These are phyloP conservation scores for Abramis brama DNA, from an alignment of 2,113 vertebrate species.

Conservation along the genomic window DNA sequence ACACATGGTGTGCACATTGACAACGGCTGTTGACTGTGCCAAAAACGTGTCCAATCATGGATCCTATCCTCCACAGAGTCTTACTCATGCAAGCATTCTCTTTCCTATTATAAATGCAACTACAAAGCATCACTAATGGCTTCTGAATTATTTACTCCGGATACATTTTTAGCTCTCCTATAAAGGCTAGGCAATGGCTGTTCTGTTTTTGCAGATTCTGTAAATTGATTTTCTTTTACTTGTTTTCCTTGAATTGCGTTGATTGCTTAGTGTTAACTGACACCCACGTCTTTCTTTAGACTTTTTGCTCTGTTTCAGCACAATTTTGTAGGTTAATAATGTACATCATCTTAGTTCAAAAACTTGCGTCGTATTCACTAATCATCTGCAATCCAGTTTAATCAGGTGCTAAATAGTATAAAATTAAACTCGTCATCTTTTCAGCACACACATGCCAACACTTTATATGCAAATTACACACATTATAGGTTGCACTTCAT, in stretches of 20 bases:
- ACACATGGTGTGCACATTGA: conserved; percentile 66
- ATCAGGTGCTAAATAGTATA: conserved; percentile 8
- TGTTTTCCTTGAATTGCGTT: conserved; percentile 9
- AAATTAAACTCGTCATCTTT: not conserved
- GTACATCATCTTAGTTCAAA: not conserved
- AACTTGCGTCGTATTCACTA: not conserved
- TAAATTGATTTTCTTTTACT: conserved; percentile 33
- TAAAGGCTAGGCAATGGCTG: conserved; percentile 26
- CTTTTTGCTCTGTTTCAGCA: not conserved
- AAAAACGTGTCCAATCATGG: conserved; percentile 45
- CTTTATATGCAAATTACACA: not conserved
- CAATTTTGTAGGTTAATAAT: not conserved
- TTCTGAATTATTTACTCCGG: conserved; percentile 55
- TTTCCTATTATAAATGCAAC: conserved; percentile 41
- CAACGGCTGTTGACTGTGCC: conserved; percentile 51
- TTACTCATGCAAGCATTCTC: conserved; percentile 36
- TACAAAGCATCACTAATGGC: conserved; percentile 47
- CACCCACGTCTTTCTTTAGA: not conserved
- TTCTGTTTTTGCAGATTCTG: conserved; percentile 17
- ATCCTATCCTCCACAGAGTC: conserved; percentile 47
- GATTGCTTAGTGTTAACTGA: not conserved
- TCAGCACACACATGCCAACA: not conserved
- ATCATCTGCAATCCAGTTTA: not conserved
- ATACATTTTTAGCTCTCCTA: conserved; percentile 42
- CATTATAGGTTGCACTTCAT: not conserved